Conservation (phyloP, 2,797 vertebrate genomes). For the Tadarida brasiliensis region DNA sequence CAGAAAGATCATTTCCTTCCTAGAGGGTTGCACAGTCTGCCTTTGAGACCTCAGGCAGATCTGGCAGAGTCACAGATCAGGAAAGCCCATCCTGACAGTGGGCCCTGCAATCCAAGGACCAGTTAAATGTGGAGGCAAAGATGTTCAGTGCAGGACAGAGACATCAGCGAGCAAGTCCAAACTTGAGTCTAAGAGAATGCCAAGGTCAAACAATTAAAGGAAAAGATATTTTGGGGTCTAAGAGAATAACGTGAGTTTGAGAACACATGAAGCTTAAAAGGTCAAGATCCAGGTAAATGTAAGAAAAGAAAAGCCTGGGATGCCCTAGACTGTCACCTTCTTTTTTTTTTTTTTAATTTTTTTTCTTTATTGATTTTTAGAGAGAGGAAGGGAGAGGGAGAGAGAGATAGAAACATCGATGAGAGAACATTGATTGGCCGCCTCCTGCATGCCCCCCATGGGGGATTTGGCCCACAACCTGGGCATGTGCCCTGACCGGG, state of each 20-base stretch:
- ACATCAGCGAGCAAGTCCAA: background rate
- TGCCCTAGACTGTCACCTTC: background rate
- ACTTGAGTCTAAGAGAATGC: background rate
- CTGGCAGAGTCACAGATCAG: background rate
- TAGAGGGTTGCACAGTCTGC: background rate
- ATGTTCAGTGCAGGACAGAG: background rate
- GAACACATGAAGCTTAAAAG: background rate
- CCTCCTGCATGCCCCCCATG: too few relatives aligned
- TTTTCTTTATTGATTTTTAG: too few relatives aligned
- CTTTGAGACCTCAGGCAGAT: background rate
- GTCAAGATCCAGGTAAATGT: background rate
- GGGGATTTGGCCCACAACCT: too few relatives aligned
- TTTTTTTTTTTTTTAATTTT: too few relatives aligned
- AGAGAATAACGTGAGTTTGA: background rate
- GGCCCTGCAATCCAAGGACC: background rate
- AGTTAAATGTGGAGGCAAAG: background rate
- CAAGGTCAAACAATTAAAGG: background rate
- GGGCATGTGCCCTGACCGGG: too few relatives aligned
- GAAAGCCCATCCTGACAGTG: background rate
- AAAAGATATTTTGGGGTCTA: background rate
- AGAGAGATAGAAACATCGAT: too few relatives aligned
- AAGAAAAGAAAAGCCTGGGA: background rate
- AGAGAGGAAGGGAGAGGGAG: too few relatives aligned
- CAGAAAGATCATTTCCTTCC: background rate
- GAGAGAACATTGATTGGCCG: too few relatives aligned